A percentile compares a stretch with the other conserved stretches of the same genome.
Evolutionary conservation across 1,140 invertebrate genomes (phyloP).

Genomic region (Phymastichus coffea): DNA sequence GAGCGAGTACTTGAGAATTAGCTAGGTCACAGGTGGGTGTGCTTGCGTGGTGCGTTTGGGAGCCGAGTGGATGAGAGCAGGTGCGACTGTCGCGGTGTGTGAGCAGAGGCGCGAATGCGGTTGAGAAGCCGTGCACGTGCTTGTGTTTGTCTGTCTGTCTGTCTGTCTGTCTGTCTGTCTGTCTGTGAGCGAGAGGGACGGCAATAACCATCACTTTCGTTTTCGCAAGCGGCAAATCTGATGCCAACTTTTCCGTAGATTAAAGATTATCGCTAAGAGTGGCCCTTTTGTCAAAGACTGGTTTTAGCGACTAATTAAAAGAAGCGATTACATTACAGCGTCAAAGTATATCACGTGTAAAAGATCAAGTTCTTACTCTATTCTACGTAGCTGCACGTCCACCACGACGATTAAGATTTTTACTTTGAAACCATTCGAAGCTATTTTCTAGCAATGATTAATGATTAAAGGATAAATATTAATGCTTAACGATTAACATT

Average conservation of each 20-base stretch:
- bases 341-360: slow-evolving; percentile 28
- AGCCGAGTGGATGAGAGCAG: no score
- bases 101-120: no score
- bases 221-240: slow-evolving; percentile 24
- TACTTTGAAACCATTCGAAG: slow-evolving; percentile 21
- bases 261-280: slow-evolving; percentile 24
- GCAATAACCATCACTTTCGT: no score
- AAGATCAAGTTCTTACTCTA: slow-evolving; percentile 25
- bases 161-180: no score
- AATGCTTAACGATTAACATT: slow-evolving; percentile 8
- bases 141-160: no score
- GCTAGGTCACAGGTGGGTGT: no score
- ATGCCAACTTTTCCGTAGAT: slow-evolving; percentile 28
- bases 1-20: no score
- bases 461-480: not conserved
- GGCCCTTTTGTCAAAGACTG: slow-evolving; percentile 52
- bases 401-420: slow-evolving; percentile 15
- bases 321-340: slow-evolving; percentile 45
- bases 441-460: no score
- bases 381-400: slow-evolving; percentile 7
- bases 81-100: no score
- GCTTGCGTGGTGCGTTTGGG: no score
- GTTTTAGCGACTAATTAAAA: slow-evolving; percentile 50
- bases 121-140: no score
- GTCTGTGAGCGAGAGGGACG: not conserved